Evolutionary conservation across 1,140 invertebrate species (phyloP), one percentile per base, ranked within the genome.

Genomic region (Eumaeus atala): DNA sequence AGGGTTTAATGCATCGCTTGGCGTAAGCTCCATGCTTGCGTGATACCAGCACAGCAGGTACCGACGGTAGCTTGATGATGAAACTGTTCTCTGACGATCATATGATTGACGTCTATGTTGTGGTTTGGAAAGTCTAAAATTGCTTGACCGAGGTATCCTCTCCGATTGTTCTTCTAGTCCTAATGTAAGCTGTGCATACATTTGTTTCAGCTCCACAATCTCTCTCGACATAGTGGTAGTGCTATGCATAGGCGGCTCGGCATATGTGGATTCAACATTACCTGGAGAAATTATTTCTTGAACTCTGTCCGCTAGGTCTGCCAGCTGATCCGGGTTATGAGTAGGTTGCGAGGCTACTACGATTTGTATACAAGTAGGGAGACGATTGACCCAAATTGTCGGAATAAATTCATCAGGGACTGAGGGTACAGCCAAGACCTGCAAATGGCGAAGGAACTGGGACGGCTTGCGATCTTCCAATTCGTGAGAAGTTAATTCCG

Each of bases 401-500:
- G 17, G 49, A 6, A 62, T 10, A 37, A 66, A 59, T 17, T 65
- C 68, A n/a, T 51, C 57, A 9, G 67, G 61, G 12, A 67, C 56
- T 10, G 38, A 44, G 8, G 56, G 38, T 10, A 51, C 60, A 12
- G 67, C 58, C 9, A 70, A 28, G 28, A 38, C 17, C 18, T 56
- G 56, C 9, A 72, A 37, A 18, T 66, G 66, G 1, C 59, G 21
- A 0, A 67, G 42, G 35, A 67, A 67, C 48, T 63, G 61, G 0
- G 61, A 67, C 0, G 61, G 64, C 38, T 70, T 77, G 0, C 76
- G 12, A 49, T 83, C 77, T 2, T 71, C 70, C 0, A 81, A 49
- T 44, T 74, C 63, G 35, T 85, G 70, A 10, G 61, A 58, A 17
- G 71, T 71, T 0, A 81, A 49, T n/a, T 67, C 64, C 0, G 51